Evolutionary conservation across 2,113 vertebrate genomes (phyloP).

Genomic region (Gymnogyps californianus): DNA sequence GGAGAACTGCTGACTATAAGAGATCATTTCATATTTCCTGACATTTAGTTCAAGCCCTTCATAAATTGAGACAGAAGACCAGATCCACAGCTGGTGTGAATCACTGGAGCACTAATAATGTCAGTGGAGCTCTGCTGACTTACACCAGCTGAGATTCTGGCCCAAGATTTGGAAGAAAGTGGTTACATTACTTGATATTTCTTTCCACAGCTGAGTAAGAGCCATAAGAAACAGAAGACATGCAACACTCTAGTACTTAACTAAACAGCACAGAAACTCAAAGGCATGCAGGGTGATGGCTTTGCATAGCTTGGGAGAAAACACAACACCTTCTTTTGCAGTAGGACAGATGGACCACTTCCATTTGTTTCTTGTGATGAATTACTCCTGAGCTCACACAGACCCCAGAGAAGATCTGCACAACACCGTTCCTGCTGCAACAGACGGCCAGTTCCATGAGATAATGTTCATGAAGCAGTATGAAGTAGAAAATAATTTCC

Average conservation of each 20-base stretch:
- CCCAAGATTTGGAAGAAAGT: slow-evolving; percentile 24
- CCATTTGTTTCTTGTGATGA: background rate
- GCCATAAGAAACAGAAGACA: background rate
- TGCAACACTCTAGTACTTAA: background rate
- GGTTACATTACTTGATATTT: slow-evolving; percentile 11
- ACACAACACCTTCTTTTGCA: background rate
- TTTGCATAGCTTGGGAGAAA: background rate
- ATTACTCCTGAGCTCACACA: background rate
- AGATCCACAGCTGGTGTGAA: slow-evolving; percentile 52
- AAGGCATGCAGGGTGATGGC: background rate
- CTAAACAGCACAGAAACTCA: background rate
- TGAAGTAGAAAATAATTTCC: background rate
- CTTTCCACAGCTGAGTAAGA: slow-evolving; percentile 29
- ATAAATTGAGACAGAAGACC: slow-evolving; percentile 30
- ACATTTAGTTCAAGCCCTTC: slow-evolving; percentile 36
- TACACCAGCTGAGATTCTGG: slow-evolving; percentile 50
- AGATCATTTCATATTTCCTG: slow-evolving; percentile 61
- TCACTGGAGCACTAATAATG: slow-evolving; percentile 55
- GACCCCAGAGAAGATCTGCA: background rate
- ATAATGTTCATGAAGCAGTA: background rate
- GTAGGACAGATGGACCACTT: background rate
- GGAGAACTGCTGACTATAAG: slow-evolving; percentile 52
- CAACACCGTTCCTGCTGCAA: background rate
- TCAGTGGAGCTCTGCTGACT: slow-evolving; percentile 30
- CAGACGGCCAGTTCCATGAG: background rate